phyloP scores from a whole-genome alignment of 2,888 invertebrate genomes.

The Rhagophthalmus giganteus region DNA sequence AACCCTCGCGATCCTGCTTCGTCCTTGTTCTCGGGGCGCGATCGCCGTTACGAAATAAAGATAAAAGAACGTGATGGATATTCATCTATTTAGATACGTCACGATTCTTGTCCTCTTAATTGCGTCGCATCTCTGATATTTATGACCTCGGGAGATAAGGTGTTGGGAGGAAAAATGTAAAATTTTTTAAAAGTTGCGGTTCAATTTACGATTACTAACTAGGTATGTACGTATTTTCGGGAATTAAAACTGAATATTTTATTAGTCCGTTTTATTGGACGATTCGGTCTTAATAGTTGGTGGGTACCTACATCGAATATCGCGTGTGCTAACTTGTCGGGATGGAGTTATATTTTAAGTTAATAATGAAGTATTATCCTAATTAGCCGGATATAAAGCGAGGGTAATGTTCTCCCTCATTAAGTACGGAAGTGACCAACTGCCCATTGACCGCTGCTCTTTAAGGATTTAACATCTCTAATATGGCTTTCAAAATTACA shows the following conservation, averaged over 20 bases:
- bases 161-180: slow-evolving; percentile 24
- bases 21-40: slow-evolving; percentile 2
- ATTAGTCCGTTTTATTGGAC: not conserved
- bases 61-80: slow-evolving; percentile 20
- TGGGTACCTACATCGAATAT: not conserved
- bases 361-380: slow-evolving; percentile 41
- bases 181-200: slow-evolving; percentile 23
- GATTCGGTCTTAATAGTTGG: not conserved
- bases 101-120: slow-evolving; percentile 33
- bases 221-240: slow-evolving; percentile 3
- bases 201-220: slow-evolving; percentile 26
- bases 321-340: slow-evolving; percentile 1
- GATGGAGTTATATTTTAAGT: slow-evolving; percentile 34
- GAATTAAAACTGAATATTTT: not conserved
- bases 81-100: slow-evolving; percentile 25
- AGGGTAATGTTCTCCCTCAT: slow-evolving; percentile 36
- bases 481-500: slow-evolving; percentile 36
- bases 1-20: slow-evolving; percentile 11
- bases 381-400: slow-evolving; percentile 39
- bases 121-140: slow-evolving; percentile 33
- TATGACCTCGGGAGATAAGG: slow-evolving; percentile 32
- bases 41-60: slow-evolving; percentile 5
- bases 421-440: slow-evolving; percentile 39
- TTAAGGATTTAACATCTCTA: slow-evolving; percentile 39
- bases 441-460: slow-evolving; percentile 37